These are phyloP conservation scores for Anoplolepis gracilipes DNA, from an alignment of 1,140 invertebrate genomes.

Conservation along the genomic window DNA sequence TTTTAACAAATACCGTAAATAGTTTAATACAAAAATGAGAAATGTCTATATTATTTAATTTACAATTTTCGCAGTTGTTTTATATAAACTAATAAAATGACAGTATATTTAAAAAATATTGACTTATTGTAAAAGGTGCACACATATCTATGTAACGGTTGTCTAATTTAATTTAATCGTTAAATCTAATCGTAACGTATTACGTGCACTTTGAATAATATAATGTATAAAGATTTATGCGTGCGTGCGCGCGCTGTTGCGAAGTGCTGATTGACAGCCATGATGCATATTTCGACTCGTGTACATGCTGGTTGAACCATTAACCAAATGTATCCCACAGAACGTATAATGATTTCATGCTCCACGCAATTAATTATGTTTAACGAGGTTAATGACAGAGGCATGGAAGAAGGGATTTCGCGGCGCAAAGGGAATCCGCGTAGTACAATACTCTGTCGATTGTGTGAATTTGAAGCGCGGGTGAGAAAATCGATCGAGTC, in stretches of 20 bases:
- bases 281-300: constrained; percentile 27
- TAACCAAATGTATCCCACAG: constrained; percentile 45
- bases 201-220: neutral
- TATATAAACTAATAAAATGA: neutral
- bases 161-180: neutral
- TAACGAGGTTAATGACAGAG: constrained; percentile 55
- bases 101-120: neutral
- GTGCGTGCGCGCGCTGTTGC: neutral
- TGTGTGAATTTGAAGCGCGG: constrained; percentile 1
- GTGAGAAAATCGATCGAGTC: constrained; percentile 46
- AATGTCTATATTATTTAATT: neutral
- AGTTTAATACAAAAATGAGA: neutral
- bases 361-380: constrained; percentile 60
- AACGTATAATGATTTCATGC: constrained; percentile 61
- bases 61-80: neutral
- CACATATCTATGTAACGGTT: neutral
- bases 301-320: constrained; percentile 21
- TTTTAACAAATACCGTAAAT: neutral
- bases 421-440: neutral
- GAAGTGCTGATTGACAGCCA: constrained; percentile 5
- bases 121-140: neutral
- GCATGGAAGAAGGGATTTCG: constrained; percentile 1
- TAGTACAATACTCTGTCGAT: constrained; percentile 14
- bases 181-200: neutral
- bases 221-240: constrained; percentile 10